Percentiles rank a stretch among this genome's conserved stretches.
Evolutionary conservation across 2,888 invertebrate species (phyloP).

Genomic region (Calephelis perditalis): DNA sequence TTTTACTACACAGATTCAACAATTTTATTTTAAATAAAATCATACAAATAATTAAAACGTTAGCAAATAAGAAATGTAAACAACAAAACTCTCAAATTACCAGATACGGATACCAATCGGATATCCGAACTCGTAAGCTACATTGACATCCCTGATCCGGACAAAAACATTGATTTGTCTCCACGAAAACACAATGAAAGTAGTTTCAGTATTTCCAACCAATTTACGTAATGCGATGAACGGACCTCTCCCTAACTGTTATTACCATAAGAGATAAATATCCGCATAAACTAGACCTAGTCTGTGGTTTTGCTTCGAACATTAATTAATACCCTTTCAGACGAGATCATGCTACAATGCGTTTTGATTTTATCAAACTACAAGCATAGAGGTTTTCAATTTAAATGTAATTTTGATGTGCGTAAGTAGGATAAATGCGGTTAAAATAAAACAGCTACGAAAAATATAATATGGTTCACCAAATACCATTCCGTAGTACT

Average conservation of each 20-base stretch:
- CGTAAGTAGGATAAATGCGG: no score
- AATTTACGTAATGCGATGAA: conserved; percentile 62
- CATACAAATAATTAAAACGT: no score
- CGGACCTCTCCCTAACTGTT: conserved; percentile 21
- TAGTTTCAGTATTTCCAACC: conserved; percentile 53
- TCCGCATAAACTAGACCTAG: conserved; percentile 5
- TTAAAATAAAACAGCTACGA: no score
- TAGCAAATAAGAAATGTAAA: no score
- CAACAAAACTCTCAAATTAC: no score
- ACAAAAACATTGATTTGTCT: conserved; percentile 29
- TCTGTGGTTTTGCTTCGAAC: conserved; percentile 7
- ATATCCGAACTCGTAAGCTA: neutral
- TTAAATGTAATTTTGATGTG: no score
- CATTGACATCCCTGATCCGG: neutral
- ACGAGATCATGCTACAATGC: conserved; percentile 16
- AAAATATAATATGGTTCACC: no score
- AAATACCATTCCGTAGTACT: no score
- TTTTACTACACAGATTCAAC: no score
- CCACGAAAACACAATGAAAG: conserved; percentile 46
- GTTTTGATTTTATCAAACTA: conserved; percentile 8
- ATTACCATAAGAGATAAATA: conserved; percentile 26
- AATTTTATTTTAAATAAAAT: no score
- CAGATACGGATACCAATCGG: neutral
- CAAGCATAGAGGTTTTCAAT: no score
- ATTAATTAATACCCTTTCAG: conserved; percentile 12